Percentiles rank a stretch among this genome's conserved stretches.
These are phyloP conservation scores for Hypomecis punctinalis DNA, from an alignment of 2,888 invertebrate genomes.

Conservation along the genomic window DNA sequence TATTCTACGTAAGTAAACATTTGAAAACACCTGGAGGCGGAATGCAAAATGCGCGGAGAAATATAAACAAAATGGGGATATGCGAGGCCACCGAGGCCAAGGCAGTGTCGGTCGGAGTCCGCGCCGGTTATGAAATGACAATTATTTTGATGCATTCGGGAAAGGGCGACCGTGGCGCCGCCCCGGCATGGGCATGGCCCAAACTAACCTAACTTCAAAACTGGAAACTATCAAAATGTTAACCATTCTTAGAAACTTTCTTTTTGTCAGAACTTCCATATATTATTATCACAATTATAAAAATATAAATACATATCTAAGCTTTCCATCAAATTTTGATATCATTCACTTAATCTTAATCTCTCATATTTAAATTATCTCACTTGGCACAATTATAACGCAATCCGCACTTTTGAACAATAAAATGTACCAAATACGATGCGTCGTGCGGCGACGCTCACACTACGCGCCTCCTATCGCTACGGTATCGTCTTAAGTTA, in stretches of 20 bases:
- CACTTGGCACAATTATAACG: conserved; percentile 84
- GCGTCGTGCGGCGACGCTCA: conserved; percentile 63
- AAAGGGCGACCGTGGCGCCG: conserved; percentile 32
- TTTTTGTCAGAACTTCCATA: conserved; percentile 82
- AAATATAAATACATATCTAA: conserved; percentile 78
- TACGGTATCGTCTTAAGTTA: conserved; percentile 67
- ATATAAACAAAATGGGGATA: neutral
- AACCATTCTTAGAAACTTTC: conserved; percentile 62
- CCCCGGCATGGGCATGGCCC: conserved; percentile 7
- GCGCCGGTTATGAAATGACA: conserved; percentile 56
- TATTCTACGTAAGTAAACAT: neutral
- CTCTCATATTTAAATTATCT: conserved; percentile 80
- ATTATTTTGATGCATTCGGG: conserved; percentile 67
- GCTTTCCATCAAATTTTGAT: conserved; percentile 80
- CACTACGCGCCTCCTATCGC: conserved; percentile 65
- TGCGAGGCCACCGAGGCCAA: neutral
- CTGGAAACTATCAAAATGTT: conserved; percentile 66
- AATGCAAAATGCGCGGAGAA: conserved; percentile 1
- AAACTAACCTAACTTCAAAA: conserved; percentile 67
- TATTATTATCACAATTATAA: conserved; percentile 82
- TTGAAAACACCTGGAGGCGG: neutral
- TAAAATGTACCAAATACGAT: conserved; percentile 65
- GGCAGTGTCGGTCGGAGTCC: conserved; percentile 23
- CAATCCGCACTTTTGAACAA: conserved; percentile 77
- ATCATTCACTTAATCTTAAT: conserved; percentile 83